These are phyloP conservation scores for Heterodera schachtii DNA, from an alignment of 1,140 invertebrate species.

Conservation along the genomic window DNA sequence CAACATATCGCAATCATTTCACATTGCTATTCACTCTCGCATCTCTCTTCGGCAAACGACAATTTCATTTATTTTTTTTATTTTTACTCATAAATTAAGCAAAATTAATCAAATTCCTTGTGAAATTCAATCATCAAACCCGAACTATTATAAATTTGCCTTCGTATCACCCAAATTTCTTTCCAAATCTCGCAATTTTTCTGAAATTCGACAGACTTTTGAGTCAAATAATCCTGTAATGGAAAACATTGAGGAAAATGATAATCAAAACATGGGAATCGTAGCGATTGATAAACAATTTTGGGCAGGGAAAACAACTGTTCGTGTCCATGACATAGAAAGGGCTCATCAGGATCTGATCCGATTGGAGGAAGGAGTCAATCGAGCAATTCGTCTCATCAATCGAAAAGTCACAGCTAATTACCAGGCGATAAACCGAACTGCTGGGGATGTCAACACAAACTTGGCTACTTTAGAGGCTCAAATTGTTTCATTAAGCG, in stretches of 20 bases:
- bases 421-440: constrained; percentile 8
- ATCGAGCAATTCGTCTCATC: not conserved
- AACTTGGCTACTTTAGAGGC: constrained; percentile 4
- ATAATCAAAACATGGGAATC: not conserved
- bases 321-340: not conserved
- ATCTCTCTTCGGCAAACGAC: not conserved
- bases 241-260: not conserved
- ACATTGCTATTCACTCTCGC: not conserved
- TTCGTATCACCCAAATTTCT: not conserved
- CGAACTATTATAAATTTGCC: not conserved
- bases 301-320: not conserved
- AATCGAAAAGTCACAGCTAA: not conserved
- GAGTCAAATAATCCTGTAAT: constrained; percentile 14
- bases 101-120: not conserved
- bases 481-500: not conserved
- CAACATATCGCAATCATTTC: not conserved
- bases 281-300: not conserved
- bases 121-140: not conserved
- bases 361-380: constrained; percentile 1
- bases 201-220: not conserved
- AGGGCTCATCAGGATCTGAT: not conserved
- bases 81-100: not conserved
- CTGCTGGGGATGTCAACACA: not conserved
- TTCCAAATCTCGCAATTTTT: not conserved
- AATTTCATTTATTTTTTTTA: not conserved